phyloP scores from a whole-genome alignment of 2,113 vertebrate species.

The Zosterops hypoxanthus region DNA sequence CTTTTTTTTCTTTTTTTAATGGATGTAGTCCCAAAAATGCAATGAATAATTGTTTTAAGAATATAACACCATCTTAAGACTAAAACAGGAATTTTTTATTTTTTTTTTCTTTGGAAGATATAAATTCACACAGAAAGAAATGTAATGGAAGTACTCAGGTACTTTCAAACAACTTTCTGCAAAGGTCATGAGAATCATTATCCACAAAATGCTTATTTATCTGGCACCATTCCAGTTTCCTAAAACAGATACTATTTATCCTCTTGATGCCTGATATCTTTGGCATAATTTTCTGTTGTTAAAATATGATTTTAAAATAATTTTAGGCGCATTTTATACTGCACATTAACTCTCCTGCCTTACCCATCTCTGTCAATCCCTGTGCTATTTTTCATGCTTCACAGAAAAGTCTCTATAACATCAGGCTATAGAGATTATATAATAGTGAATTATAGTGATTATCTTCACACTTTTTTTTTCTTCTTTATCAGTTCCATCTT shows the following conservation, averaged over 20 bases:
- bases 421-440: neutral
- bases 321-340: neutral
- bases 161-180: constrained; percentile 14
- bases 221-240: neutral
- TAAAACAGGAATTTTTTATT: neutral
- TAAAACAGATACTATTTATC: constrained; percentile 29
- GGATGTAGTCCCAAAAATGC: neutral
- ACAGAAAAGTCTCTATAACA: neutral
- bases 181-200: constrained; percentile 7
- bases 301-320: neutral
- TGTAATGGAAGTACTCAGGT: neutral
- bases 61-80: neutral
- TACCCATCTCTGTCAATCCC: neutral
- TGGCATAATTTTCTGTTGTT: constrained; percentile 12
- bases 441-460: neutral
- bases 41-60: neutral
- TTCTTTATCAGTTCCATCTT: neutral
- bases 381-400: neutral
- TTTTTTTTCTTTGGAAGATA: neutral
- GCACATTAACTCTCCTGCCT: neutral
- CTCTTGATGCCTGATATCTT: neutral
- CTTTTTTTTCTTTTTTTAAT: neutral
- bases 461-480: neutral
- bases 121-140: neutral
- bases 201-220: constrained; percentile 32